These are phyloP conservation scores for Drosophila acutilabella DNA, from an alignment of 2,888 invertebrate genomes.

Conservation along the genomic window DNA sequence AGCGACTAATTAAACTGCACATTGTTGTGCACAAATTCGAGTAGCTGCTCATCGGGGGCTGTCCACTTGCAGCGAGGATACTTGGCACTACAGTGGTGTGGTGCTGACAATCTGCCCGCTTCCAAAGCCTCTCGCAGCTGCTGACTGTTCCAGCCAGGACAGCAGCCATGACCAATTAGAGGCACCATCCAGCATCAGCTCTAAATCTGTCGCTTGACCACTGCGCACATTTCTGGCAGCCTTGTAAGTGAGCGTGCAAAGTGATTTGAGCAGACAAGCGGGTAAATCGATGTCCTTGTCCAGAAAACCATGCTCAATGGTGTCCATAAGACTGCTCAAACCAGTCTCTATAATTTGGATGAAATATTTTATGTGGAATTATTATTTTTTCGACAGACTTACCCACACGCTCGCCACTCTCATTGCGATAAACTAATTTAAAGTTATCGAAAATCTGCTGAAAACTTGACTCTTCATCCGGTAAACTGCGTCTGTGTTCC, in stretches of 20 bases:
- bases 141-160: slow-evolving; percentile 85
- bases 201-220: slow-evolving; percentile 85
- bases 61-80: slow-evolving; percentile 86
- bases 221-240: slow-evolving; percentile 77
- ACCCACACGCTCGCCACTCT: slow-evolving; percentile 72
- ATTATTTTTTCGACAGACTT: slow-evolving; percentile 9
- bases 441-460: slow-evolving; percentile 67
- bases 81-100: slow-evolving; percentile 83
- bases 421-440: slow-evolving; percentile 77
- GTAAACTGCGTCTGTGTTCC: slow-evolving; percentile 27
- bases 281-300: slow-evolving; percentile 88
- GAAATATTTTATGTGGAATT: neutral
- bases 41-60: slow-evolving; percentile 70
- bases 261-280: slow-evolving; percentile 87
- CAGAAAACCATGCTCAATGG: slow-evolving; percentile 86
- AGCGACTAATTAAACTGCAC: slow-evolving; percentile 68
- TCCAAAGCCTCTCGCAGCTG: slow-evolving; percentile 86
- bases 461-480: slow-evolving; percentile 39
- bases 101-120: slow-evolving; percentile 81
- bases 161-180: slow-evolving; percentile 85
- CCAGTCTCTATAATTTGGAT: slow-evolving; percentile 63
- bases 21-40: slow-evolving; percentile 64
- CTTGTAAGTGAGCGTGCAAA: slow-evolving; percentile 86
- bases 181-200: slow-evolving; percentile 86
- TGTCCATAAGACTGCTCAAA: slow-evolving; percentile 81